Evolutionary conservation across 1,140 invertebrate genomes (phyloP).

Genomic region (Drosophila lacertosa): DNA sequence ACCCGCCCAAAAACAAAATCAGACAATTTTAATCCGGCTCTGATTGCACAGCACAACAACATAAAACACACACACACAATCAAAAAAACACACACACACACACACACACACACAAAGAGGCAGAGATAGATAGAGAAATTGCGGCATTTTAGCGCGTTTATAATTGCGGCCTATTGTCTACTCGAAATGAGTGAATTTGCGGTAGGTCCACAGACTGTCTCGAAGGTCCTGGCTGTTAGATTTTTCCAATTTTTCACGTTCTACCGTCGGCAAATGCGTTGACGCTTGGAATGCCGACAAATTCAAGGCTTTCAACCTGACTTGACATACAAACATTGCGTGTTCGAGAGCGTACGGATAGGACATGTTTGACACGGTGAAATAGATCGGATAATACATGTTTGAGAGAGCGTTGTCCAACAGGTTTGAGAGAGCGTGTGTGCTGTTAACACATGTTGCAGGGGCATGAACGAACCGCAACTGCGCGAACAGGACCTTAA

Average conservation of each 20-base stretch:
- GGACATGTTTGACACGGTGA: slow-evolving; percentile 29
- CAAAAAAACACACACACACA: not conserved
- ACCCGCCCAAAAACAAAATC: slow-evolving; percentile 20
- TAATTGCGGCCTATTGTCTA: slow-evolving; percentile 74
- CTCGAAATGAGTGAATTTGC: slow-evolving; percentile 69
- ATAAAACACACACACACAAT: slow-evolving; percentile 12
- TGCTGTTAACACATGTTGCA: slow-evolving; percentile 16
- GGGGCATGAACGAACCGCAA: not conserved
- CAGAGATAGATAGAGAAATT: slow-evolving; percentile 7
- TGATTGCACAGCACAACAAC: slow-evolving; percentile 11
- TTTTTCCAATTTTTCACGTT: slow-evolving; percentile 31
- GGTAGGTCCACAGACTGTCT: slow-evolving; percentile 54
- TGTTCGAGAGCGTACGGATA: slow-evolving; percentile 2
- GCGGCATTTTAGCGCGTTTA: slow-evolving; percentile 42
- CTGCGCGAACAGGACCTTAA: not conserved
- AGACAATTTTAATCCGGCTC: slow-evolving; percentile 29
- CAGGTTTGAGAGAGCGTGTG: slow-evolving; percentile 7
- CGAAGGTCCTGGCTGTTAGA: slow-evolving; percentile 17
- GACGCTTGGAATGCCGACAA: not conserved
- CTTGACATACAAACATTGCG: slow-evolving; percentile 8
- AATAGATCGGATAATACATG: not conserved
- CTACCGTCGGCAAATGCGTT: slow-evolving; percentile 22
- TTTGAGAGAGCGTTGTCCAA: slow-evolving; percentile 5
- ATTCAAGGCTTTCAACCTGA: not conserved
- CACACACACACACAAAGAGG: not conserved